Evolutionary conservation across 1,140 invertebrate genomes (phyloP).

Genomic region (Drosophila kepulauana): DNA sequence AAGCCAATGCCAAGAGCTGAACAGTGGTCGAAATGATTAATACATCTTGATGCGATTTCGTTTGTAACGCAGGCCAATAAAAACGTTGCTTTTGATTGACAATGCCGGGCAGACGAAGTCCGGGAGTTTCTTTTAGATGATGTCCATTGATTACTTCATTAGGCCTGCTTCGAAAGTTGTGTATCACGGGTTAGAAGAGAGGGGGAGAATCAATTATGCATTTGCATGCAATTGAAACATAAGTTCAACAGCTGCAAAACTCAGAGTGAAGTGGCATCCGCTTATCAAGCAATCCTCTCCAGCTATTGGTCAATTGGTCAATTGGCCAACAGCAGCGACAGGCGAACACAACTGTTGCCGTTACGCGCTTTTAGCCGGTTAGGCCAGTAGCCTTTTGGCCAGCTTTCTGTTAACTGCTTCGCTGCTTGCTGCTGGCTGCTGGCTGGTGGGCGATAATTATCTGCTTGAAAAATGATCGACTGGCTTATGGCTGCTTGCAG

Average conservation of each 20-base stretch:
- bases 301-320: conserved; percentile 63
- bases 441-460: conserved; percentile 77
- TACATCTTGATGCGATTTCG: conserved; percentile 82
- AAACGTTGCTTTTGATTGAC: conserved; percentile 79
- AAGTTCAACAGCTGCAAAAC: conserved; percentile 47
- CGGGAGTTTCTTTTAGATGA: conserved; percentile 61
- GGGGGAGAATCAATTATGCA: conserved; percentile 67
- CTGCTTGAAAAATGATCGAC: conserved; percentile 76
- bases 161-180: conserved; percentile 59
- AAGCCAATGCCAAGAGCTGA: conserved; percentile 32
- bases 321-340: conserved; percentile 53
- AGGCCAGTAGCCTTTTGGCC: conserved; percentile 52
- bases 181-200: conserved; percentile 9
- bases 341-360: conserved; percentile 30
- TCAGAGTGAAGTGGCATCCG: conserved; percentile 43
- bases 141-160: conserved; percentile 77
- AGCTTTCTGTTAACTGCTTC: conserved; percentile 5
- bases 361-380: conserved; percentile 56
- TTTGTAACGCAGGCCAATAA: conserved; percentile 78
- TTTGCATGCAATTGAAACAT: conserved; percentile 80
- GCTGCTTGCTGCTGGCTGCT: background rate
- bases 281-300: conserved; percentile 33
- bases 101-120: conserved; percentile 48
- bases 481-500: conserved; percentile 48
- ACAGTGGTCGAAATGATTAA: conserved; percentile 76